phyloP scores from a whole-genome alignment of 2,888 invertebrate genomes.

The Coleophora deauratella region DNA sequence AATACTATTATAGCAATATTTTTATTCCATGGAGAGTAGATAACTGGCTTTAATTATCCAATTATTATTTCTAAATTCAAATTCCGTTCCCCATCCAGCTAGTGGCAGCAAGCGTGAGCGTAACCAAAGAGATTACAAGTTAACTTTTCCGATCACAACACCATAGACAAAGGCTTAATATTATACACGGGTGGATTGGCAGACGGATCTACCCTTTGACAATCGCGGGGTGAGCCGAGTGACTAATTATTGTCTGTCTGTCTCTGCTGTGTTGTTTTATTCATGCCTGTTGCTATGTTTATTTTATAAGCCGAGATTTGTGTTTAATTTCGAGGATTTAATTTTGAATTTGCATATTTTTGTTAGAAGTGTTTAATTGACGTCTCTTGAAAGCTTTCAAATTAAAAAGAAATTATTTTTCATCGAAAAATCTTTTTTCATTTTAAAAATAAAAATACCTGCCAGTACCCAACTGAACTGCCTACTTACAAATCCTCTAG shows the following conservation, averaged over 20 bases:
- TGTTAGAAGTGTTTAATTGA: neutral
- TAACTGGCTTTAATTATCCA: neutral
- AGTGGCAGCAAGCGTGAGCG: constrained; percentile 19
- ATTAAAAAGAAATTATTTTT: no score
- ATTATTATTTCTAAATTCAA: constrained; percentile 9
- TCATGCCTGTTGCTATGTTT: constrained; percentile 15
- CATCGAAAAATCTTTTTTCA: neutral
- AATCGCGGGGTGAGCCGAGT: constrained; percentile 40
- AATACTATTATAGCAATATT: no score
- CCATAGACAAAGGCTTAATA: constrained; percentile 66
- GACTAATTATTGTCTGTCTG: constrained; percentile 57
- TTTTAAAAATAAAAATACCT: constrained; percentile 19
- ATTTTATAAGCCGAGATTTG: constrained; percentile 16
- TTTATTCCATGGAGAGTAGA: no score
- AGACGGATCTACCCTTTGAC: constrained; percentile 50
- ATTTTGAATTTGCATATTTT: neutral
- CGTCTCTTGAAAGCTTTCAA: no score
- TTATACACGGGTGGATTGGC: constrained; percentile 60
- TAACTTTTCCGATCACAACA: constrained; percentile 69
- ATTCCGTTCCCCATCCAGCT: constrained; percentile 9
- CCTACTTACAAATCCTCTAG: constrained; percentile 4
- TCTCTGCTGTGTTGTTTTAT: constrained; percentile 15
- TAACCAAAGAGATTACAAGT: constrained; percentile 64
- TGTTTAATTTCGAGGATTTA: neutral
- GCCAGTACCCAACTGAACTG: no score